These are phyloP conservation scores for Nothoprocta pentlandii DNA, from an alignment of 2,113 vertebrate genomes.

Conservation along the genomic window DNA sequence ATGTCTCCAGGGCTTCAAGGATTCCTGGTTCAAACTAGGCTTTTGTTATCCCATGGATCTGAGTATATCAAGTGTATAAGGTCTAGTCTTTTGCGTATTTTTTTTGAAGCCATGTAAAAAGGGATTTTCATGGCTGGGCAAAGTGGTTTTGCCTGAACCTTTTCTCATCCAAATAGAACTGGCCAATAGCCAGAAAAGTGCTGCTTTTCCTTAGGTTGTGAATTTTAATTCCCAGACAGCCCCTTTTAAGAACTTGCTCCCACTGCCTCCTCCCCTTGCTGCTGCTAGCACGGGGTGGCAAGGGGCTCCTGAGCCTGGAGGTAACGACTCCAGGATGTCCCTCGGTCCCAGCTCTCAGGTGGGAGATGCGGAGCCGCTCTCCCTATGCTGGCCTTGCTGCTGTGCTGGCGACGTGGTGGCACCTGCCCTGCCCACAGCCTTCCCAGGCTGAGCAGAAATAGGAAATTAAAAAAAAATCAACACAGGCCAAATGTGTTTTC, in stretches of 20 bases:
- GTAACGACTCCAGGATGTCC: not conserved
- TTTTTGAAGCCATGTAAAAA: conserved; percentile 20
- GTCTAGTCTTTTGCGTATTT: not conserved
- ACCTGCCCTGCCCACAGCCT: not conserved
- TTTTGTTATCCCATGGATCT: conserved; percentile 27
- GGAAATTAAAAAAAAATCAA: too few species aligned
- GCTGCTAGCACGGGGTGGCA: not conserved
- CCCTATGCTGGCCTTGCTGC: not conserved
- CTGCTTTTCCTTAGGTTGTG: conserved; percentile 47
- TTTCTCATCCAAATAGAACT: conserved; percentile 47
- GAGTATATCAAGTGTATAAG: not conserved
- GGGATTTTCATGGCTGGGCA: conserved; percentile 48
- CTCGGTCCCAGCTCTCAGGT: not conserved
- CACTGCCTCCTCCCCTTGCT: not conserved
- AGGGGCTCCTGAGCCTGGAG: not conserved
- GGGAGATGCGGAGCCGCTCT: not conserved
- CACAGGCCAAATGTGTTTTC: too few species aligned
- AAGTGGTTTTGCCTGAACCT: conserved; percentile 52
- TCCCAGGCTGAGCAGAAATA: too few species aligned
- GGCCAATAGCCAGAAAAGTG: conserved; percentile 52
- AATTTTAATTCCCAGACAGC: conserved; percentile 71
- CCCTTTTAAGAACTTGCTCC: not conserved
- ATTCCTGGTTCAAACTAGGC: not conserved
- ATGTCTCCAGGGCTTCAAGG: not conserved
- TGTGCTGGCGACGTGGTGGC: not conserved